Evolutionary conservation across 2,113 vertebrate species (phyloP).

Genomic region (Loxodonta africana): DNA sequence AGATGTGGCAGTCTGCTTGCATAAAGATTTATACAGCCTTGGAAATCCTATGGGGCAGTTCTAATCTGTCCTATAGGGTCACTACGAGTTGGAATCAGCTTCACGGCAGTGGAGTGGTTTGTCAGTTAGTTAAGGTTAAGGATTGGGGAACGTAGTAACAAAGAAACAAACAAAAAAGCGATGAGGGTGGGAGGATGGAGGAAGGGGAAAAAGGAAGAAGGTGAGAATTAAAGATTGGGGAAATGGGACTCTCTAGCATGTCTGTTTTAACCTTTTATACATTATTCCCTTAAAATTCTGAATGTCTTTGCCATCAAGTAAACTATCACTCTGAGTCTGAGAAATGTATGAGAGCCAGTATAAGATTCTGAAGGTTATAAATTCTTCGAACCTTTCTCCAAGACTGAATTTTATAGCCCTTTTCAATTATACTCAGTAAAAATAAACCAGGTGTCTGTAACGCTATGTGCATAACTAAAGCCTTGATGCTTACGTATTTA

Average conservation of each 20-base stretch:
- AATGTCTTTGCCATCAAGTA: neutral
- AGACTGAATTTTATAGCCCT: neutral
- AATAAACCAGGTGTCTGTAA: neutral
- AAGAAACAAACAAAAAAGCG: fast-evolving
- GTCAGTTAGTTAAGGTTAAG: neutral
- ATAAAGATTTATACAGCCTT: neutral
- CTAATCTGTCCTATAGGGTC: neutral
- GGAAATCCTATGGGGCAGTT: neutral
- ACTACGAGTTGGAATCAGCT: neutral
- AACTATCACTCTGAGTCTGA: neutral
- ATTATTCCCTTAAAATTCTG: neutral
- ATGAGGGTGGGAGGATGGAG: fast-evolving
- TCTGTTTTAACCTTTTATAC: neutral
- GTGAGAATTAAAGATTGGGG: neutral
- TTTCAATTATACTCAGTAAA: neutral
- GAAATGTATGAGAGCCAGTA: neutral
- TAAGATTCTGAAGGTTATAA: neutral
- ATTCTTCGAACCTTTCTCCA: slow-evolving; percentile 20
- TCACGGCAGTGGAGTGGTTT: neutral
- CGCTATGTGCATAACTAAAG: neutral
- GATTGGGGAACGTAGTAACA: neutral
- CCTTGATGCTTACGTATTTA: neutral
- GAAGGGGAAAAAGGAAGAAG: neutral
- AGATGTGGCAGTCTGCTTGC: neutral
- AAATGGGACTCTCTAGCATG: neutral